Base-by-base conservation (phyloP, 1,140 invertebrate genomes). In the Zaprionus tsacasi region DNA sequence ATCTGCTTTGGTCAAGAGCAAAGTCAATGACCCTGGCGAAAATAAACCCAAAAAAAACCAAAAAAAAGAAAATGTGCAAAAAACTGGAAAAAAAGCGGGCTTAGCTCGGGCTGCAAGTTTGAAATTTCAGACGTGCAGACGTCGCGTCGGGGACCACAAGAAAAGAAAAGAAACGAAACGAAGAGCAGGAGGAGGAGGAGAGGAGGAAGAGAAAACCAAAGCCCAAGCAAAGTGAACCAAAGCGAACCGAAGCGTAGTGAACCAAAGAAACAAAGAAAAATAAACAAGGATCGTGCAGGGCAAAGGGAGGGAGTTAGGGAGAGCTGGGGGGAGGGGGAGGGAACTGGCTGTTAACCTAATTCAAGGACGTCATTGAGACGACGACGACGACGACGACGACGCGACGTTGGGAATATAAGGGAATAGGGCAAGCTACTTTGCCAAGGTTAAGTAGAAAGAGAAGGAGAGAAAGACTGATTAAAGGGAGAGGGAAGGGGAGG, bases 351-450 rank as follows among this genome's bases (percentile, higher is more conserved):
- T 91, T 91, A 91, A 91, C 89, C 89, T 87, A 91, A 89, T 91
- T 91, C 89, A 91, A 91, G 89, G 89, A 91, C 89, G 89, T 89
- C 89, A 91, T 91, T 91, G 89, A 91, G 83, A 91, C 89, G 55
- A 33, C 50, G 33, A 61, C 33, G 61, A 45, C 61, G 52, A 21
- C 21, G n/a, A n/a, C n/a, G n/a, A n/a, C n/a, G n/a, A 40, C 6
- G 50, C 13, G n/a, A 25, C 52, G 25, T 8, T 57, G 63, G 21
- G 72, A 90, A 89, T 91, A 91, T 91, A 91, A 91, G 88, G 88
- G 88, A 91, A 91, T 91, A 91, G 88, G 88, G 88, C 88, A 91
- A 91, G 91, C 88, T 91, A 85, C 88, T 91, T 88, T 91, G 85
- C 85, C 88, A 91, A 91, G 88, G 88, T 85, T 91, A 70, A 33